Evolutionary conservation across 1,140 invertebrate genomes (phyloP).

Genomic region (Nilaparvata lugens): DNA sequence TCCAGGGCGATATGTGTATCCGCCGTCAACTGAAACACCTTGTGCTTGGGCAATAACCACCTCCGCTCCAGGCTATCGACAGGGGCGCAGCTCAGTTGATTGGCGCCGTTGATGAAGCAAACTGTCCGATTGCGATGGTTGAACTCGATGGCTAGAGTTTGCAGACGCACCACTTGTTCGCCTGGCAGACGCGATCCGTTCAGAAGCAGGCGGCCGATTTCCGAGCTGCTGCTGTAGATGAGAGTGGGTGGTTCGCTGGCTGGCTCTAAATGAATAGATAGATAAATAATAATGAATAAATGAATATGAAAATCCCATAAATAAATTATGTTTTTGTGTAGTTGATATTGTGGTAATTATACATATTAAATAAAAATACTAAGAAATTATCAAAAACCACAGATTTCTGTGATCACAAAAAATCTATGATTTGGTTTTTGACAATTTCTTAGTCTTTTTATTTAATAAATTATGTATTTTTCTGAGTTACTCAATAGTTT

Average conservation of each 20-base stretch:
- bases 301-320: no score
- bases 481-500: no score
- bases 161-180: constrained; percentile 35
- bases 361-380: no score
- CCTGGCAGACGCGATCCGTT: constrained; percentile 41
- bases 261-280: constrained; percentile 39
- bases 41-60: constrained; percentile 45
- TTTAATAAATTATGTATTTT: no score
- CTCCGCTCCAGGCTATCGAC: constrained; percentile 47
- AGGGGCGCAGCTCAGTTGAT: constrained; percentile 46
- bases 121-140: constrained; percentile 49
- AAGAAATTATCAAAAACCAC: no score
- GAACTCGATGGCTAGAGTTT: constrained; percentile 42
- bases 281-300: constrained; percentile 5
- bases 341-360: no score
- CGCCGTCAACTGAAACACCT: constrained; percentile 44
- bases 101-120: constrained; percentile 36
- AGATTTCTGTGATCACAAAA: no score
- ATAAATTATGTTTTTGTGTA: no score
- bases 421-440: no score
- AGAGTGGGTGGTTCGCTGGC: constrained; percentile 39
- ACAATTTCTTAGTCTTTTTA: no score
- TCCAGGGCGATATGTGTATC: constrained; percentile 67
- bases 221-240: constrained; percentile 43
- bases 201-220: constrained; percentile 42